Base-by-base conservation (phyloP, 2,797 vertebrate genomes). In the Chelon labrosus region DNA sequence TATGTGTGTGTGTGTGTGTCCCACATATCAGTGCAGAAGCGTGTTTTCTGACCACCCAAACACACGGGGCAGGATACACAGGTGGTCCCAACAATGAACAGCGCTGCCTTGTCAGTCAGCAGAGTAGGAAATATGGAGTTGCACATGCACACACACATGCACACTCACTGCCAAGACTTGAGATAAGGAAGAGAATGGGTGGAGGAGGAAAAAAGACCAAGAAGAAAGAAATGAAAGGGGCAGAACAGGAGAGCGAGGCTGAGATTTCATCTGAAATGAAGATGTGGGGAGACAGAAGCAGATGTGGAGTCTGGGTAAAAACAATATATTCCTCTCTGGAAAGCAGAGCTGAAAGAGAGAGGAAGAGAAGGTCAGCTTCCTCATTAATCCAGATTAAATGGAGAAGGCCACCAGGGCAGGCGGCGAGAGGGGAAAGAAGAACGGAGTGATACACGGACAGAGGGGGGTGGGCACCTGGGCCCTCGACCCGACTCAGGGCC, bases 11-110 rank as follows among this genome's bases (percentile, higher is more conserved):
- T 62, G 77, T 41, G 76, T 80, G 63, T 79, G 39, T 83, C 20
- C 25, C 20, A 51, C 22, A 79, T 89, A 79, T 65, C 13, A 49
- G 41, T 22, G 2, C 3, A 20, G 31, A 35, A 35, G 69, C 57
- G 74, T 60, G 73, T 73, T 56, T 78, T 74, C 54, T 89, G 93
- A 91, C 93, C 93, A 94, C 93, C 93, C 92, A 94, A 89, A 92
- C 82, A 80, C 79, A 80, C 59, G 67, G 71, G 80, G 73, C 71
- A 25, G 69, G 65, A 73, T 20, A 60, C 84, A 79, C 87, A 90
- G 91, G 90, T 89, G 92, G 91, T 87, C 86, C 57, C 25, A 13
- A 51, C 79, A 84, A 73, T 68, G 86, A 87, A 85, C 89, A 88
- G 90, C 85, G 2, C 80, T 22, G 85, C 77, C 77, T 74, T 85